Evolutionary conservation across 2,113 vertebrate species (phyloP), one percentile per base, ranked within the genome.

Genomic region (Nothocercus nigrocapillus): DNA sequence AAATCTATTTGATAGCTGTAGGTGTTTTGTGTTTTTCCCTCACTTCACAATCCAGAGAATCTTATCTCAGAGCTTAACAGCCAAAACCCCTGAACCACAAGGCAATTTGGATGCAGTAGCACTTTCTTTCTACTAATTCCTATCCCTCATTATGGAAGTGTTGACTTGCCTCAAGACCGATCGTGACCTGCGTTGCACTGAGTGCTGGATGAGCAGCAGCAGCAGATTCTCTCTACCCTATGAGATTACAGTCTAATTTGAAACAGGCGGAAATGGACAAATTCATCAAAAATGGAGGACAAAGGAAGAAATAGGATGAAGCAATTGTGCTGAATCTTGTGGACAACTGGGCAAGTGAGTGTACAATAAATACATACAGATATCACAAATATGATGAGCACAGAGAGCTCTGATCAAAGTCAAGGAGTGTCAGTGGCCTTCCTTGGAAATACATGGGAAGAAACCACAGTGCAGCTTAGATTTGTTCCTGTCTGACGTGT

Each of bases 181-280:
- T 18, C 5, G 9, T 0, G 27, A 56, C 20, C 40, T 28, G 49
- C 0, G 0, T 21, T 47, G 27, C 1, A 1, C 30, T 19, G 40
- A 42, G 13, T 16, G 7, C 21, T 40, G 9, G 22, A 11, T 51
- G 16, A 22, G 32, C 70, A 84, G n/a, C 30, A 82, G 69, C 6
- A 81, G 49, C 16, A 72, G 17, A 17, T 9, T 63, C 8, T 45
- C 27, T 36, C 24, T 24, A 36, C 12, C 16, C 2, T 34, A 1
- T 24, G 25, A 32, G 34, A 82, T 94, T 75, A 34, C 9, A 59
- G 1, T 34, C 22, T 25, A 5, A 27, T 70, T 92, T 89, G 34
- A 8, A 85, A 69, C 11, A 45, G 13, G 9, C 58, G 2, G 1
- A 34, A 82, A 36, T 8, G 20, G 36, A 44, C 24, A 49, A 84